Conservation (phyloP, 1,140 invertebrate genomes). For the Neotoxoptera formosana region DNA sequence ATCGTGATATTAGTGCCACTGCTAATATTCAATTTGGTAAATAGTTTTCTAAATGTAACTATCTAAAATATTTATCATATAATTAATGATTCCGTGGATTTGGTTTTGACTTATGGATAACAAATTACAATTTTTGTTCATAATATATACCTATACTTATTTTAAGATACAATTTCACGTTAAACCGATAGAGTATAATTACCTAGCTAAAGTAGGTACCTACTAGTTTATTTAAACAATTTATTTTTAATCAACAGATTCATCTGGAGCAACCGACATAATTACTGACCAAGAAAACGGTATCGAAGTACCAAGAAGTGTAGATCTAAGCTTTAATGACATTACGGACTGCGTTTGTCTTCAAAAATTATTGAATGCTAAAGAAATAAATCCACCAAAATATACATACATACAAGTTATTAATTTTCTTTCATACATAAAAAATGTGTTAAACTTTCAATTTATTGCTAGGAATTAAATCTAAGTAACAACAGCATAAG, state of each 20-base stretch:
- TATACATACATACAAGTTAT: background rate
- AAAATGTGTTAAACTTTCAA: background rate
- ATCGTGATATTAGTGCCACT: background rate
- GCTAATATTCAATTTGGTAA: background rate
- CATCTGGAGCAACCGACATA: background rate
- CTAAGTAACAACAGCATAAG: background rate
- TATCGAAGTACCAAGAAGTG: background rate
- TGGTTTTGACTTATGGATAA: background rate
- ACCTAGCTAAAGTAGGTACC: background rate
- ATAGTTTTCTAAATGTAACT: background rate
- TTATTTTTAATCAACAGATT: background rate
- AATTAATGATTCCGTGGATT: background rate
- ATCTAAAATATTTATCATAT: background rate
- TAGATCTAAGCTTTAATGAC: background rate
- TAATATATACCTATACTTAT: background rate
- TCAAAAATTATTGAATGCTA: background rate
- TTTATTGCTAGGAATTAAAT: conserved; percentile 31
- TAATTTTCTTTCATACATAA: background rate
- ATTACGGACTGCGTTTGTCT: background rate
- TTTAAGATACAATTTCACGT: background rate
- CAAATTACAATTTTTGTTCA: background rate
- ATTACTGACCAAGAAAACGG: background rate
- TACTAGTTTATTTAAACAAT: background rate
- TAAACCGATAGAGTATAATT: background rate
- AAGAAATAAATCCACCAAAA: background rate